phyloP scores from a whole-genome alignment of 2,113 vertebrate species.

The Ascaphus truei region DNA sequence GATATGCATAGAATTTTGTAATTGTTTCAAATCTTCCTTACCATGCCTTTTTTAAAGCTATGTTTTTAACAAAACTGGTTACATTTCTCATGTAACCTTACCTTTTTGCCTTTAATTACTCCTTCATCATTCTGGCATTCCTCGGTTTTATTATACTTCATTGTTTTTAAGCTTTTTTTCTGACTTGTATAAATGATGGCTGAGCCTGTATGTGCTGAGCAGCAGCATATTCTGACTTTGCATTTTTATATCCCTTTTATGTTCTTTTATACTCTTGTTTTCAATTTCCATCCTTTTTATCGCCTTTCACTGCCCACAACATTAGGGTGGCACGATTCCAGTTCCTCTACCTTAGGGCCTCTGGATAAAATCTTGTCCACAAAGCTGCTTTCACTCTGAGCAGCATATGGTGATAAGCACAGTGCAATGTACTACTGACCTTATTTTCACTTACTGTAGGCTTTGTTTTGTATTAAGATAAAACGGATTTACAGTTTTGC shows the following conservation, averaged over 20 bases:
- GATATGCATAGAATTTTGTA: too few species aligned
- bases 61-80: too few species aligned
- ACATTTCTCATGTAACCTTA: slow-evolving; percentile 45
- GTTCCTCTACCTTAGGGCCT: not conserved
- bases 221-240: slow-evolving; percentile 21
- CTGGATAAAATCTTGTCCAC: not conserved
- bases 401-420: not conserved
- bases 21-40: too few species aligned
- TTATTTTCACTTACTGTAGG: not conserved
- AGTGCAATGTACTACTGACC: not conserved
- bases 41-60: too few species aligned
- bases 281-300: slow-evolving; percentile 7
- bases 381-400: not conserved
- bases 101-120: slow-evolving; percentile 51
- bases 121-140: slow-evolving; percentile 47
- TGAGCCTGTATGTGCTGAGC: slow-evolving; percentile 10
- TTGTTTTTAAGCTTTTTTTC: slow-evolving; percentile 39
- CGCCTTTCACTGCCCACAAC: slow-evolving; percentile 26
- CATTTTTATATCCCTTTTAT: slow-evolving; percentile 36
- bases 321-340: not conserved
- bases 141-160: slow-evolving; percentile 53
- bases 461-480: not conserved
- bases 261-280: slow-evolving; percentile 6
- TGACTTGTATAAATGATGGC: slow-evolving; percentile 43
- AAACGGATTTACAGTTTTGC: not conserved